phyloP scores from a whole-genome alignment of 2,888 invertebrate genomes.

The Dolomedes plantarius region DNA sequence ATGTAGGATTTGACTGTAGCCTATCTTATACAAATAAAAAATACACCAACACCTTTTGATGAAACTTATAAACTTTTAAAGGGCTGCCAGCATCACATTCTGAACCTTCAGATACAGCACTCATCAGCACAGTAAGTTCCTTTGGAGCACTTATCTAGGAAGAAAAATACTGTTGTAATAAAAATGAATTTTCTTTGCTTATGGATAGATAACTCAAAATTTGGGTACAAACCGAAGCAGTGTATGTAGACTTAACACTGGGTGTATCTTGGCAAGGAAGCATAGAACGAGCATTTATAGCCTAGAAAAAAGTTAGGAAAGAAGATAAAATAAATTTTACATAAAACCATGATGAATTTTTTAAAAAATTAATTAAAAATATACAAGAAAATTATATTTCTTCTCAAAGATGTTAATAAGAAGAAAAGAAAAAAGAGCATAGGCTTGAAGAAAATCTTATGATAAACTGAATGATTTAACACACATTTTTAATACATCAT shows the following conservation, averaged over 20 bases:
- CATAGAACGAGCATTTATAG: slow-evolving; percentile 91
- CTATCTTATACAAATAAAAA: not conserved
- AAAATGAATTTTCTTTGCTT: too few relatives aligned
- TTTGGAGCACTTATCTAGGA: slow-evolving; percentile 84
- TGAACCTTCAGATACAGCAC: slow-evolving; percentile 83
- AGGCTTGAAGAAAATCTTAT: too few relatives aligned
- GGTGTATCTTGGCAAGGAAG: slow-evolving; percentile 96
- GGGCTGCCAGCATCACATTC: slow-evolving; percentile 77
- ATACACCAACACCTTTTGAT: slow-evolving; percentile 75
- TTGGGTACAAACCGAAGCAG: slow-evolving; percentile 80
- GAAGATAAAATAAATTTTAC: too few relatives aligned
- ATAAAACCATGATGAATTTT: too few relatives aligned
- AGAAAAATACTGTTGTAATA: not conserved
- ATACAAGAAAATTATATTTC: too few relatives aligned
- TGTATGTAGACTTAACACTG: slow-evolving; percentile 89
- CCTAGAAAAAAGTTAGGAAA: slow-evolving; percentile 79
- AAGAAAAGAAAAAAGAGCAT: too few relatives aligned
- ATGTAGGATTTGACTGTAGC: too few relatives aligned
- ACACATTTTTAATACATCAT: too few relatives aligned
- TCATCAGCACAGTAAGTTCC: slow-evolving; percentile 90
- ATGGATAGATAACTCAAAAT: not conserved
- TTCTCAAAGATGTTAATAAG: too few relatives aligned
- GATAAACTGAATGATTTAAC: too few relatives aligned
- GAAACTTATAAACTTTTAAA: slow-evolving; percentile 81
- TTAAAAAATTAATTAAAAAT: too few relatives aligned